phyloP scores from a whole-genome alignment of 1,140 invertebrate genomes.

The Papilio aristodemus region DNA sequence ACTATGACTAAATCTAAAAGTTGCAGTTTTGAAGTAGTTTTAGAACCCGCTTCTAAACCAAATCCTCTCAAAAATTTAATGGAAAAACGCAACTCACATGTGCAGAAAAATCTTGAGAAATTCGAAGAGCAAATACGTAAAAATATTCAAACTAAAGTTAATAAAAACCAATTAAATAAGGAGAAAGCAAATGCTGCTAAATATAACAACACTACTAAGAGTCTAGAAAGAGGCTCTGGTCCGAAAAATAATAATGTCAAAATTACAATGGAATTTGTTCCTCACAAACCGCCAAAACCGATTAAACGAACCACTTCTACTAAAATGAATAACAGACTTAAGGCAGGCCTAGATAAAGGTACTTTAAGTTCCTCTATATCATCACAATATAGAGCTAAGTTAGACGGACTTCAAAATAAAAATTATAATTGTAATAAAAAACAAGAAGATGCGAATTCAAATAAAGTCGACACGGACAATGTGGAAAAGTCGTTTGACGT shows the following conservation, averaged over 20 bases:
- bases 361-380: slow-evolving; percentile 75
- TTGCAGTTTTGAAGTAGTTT: slow-evolving; percentile 78
- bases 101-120: slow-evolving; percentile 79
- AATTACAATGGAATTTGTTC: slow-evolving; percentile 80
- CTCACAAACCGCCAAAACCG: slow-evolving; percentile 82
- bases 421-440: slow-evolving; percentile 68
- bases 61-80: slow-evolving; percentile 73
- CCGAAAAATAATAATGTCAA: slow-evolving; percentile 79
- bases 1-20: slow-evolving; percentile 77
- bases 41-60: slow-evolving; percentile 74
- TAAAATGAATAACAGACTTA: slow-evolving; percentile 75
- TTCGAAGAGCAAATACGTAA: slow-evolving; percentile 79
- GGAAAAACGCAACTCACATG: slow-evolving; percentile 77
- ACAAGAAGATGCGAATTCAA: slow-evolving; percentile 67
- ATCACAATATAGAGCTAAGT: slow-evolving; percentile 76
- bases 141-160: slow-evolving; percentile 77
- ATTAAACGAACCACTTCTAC: slow-evolving; percentile 77
- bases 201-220: slow-evolving; percentile 74
- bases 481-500: slow-evolving; percentile 81
- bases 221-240: slow-evolving; percentile 80
- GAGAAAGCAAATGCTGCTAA: slow-evolving; percentile 72
- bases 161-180: slow-evolving; percentile 77
- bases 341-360: slow-evolving; percentile 69
- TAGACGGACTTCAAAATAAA: slow-evolving; percentile 77
- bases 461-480: slow-evolving; percentile 59